A percentile compares a stretch with the other conserved stretches of the same genome.
Evolutionary conservation across 2,797 vertebrate species (phyloP).

Genomic region (Arvicola amphibius): DNA sequence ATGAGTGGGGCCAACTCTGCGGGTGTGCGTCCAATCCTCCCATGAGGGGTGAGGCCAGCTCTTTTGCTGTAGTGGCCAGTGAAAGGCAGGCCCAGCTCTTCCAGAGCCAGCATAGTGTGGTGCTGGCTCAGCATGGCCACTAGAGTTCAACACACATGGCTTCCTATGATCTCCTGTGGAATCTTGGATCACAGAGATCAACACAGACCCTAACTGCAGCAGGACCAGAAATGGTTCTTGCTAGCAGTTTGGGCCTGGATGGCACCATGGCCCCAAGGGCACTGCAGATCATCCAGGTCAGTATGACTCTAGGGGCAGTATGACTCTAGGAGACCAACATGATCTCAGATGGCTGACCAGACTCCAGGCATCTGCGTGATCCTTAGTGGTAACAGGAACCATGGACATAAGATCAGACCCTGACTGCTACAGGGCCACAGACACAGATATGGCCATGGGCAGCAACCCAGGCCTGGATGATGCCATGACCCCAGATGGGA

Average conservation of each 20-base stretch:
- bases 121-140: neutral
- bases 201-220: neutral
- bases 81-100: neutral
- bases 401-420: neutral
- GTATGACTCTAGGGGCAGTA: neutral
- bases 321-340: neutral
- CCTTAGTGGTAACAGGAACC: neutral
- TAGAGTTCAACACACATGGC: neutral
- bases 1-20: neutral
- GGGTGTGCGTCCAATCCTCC: neutral
- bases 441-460: too few species aligned
- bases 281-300: neutral
- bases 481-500: neutral
- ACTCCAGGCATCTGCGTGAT: neutral
- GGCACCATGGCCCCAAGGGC: neutral
- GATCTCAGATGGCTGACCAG: neutral
- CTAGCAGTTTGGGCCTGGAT: neutral
- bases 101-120: neutral
- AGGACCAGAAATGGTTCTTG: neutral
- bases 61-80: neutral
- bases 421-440: neutral
- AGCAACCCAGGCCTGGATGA: too few species aligned
- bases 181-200: neutral
- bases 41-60: neutral
- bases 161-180: neutral